Evolutionary conservation across 1,140 invertebrate species (phyloP).

Genomic region (Cyclargus thomasi): DNA sequence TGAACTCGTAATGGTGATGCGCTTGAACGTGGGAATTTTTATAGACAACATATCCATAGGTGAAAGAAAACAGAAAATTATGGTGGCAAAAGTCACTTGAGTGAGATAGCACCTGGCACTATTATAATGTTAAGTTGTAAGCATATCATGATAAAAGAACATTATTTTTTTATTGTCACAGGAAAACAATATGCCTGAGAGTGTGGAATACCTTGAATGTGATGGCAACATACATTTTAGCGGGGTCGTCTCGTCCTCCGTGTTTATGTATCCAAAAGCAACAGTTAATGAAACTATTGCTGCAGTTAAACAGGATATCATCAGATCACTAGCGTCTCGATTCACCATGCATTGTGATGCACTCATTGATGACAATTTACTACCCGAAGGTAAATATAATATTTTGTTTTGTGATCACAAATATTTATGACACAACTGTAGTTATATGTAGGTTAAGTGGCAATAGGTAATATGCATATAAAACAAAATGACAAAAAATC

Average conservation of each 20-base stretch:
- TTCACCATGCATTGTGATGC: slow-evolving; percentile 91
- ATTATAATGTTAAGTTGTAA: too few relatives aligned
- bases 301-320: slow-evolving; percentile 85
- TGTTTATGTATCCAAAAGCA: slow-evolving; percentile 83
- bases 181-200: slow-evolving; percentile 67
- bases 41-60: too few relatives aligned
- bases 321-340: slow-evolving; percentile 84
- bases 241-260: slow-evolving; percentile 81
- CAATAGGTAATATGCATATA: too few relatives aligned
- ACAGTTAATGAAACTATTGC: slow-evolving; percentile 79
- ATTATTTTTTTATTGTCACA: slow-evolving; percentile 28
- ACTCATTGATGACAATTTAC: slow-evolving; percentile 84
- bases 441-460: too few relatives aligned
- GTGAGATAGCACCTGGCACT: too few relatives aligned
- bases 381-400: slow-evolving; percentile 75
- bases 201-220: slow-evolving; percentile 71
- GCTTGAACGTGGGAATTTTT: too few relatives aligned
- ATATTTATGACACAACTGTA: too few relatives aligned
- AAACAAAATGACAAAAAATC: too few relatives aligned
- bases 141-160: too few relatives aligned
- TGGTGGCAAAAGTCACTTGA: too few relatives aligned
- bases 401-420: background rate
- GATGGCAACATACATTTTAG: slow-evolving; percentile 66
- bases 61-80: too few relatives aligned
- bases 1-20: too few relatives aligned